These are phyloP conservation scores for Phyllostomus hastatus DNA, from an alignment of 2,113 vertebrate species.

Conservation along the genomic window DNA sequence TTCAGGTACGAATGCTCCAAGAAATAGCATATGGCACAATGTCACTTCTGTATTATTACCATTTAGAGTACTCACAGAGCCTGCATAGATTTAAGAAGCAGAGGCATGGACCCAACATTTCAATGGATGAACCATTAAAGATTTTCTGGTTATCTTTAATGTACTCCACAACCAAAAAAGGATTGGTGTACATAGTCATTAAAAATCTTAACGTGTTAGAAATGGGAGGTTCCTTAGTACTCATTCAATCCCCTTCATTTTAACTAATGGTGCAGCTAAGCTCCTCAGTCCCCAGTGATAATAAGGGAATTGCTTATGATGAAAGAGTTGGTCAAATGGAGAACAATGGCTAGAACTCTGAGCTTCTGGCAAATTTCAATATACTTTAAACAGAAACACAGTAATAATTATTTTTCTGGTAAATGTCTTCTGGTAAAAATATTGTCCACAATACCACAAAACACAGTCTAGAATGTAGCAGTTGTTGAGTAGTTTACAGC, in stretches of 20 bases:
- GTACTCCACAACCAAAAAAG: neutral
- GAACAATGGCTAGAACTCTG: neutral
- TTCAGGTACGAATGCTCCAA: neutral
- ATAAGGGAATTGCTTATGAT: neutral
- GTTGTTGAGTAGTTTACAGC: neutral
- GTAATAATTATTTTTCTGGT: neutral
- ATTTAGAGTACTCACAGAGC: neutral
- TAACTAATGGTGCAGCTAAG: neutral
- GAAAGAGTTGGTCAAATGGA: neutral
- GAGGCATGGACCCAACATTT: neutral
- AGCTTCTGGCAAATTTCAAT: neutral
- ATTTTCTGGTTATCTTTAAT: neutral
- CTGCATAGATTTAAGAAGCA: neutral
- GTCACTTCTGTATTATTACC: neutral
- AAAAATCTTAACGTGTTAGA: neutral
- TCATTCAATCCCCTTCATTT: neutral
- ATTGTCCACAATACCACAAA: neutral
- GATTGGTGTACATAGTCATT: neutral
- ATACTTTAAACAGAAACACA: neutral
- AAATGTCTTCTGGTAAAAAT: neutral
- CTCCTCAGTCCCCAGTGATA: neutral
- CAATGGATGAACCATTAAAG: neutral
- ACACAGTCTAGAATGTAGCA: neutral
- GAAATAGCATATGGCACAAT: neutral
- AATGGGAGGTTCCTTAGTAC: neutral